Evolutionary conservation across 2,113 vertebrate species (phyloP).

Genomic region (Malurus cyaneus): DNA sequence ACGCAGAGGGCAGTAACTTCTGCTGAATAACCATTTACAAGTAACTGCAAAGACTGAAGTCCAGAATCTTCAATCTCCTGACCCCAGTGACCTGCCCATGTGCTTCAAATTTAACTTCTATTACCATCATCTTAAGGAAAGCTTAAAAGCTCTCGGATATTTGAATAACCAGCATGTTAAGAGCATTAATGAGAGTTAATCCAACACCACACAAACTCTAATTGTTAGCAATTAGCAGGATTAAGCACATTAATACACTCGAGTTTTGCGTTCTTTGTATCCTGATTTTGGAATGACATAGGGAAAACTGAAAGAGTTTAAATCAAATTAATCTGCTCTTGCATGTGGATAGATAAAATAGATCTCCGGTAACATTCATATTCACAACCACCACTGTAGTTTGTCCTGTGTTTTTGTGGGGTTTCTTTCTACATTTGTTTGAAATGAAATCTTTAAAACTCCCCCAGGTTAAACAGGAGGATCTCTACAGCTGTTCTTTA

Average conservation of each 20-base stretch:
- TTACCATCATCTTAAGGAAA: not conserved
- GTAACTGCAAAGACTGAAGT: not conserved
- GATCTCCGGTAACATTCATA: not conserved
- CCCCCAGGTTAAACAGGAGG: not conserved
- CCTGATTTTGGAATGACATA: not conserved
- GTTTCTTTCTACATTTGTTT: not conserved
- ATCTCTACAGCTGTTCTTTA: not conserved
- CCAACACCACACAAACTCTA: not conserved
- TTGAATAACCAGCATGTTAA: not conserved
- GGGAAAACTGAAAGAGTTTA: not conserved
- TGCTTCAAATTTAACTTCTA: slow-evolving; percentile 3
- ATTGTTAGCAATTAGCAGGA: not conserved
- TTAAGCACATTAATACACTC: not conserved
- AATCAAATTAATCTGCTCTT: not conserved
- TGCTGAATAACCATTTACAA: not conserved
- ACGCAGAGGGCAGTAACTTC: rapidly evolving
- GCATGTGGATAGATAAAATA: rapidly evolving
- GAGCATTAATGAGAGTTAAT: slow-evolving; percentile 43
- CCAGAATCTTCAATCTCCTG: not conserved
- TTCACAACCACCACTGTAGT: not conserved
- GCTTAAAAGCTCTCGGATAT: slow-evolving; percentile 19
- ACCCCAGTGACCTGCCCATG: not conserved
- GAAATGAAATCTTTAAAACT: not conserved
- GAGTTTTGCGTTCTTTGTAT: not conserved
- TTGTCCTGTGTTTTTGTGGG: not conserved